Evolutionary conservation across 2,113 vertebrate genomes (phyloP).

Genomic region (Pangasianodon hypophthalmus): DNA sequence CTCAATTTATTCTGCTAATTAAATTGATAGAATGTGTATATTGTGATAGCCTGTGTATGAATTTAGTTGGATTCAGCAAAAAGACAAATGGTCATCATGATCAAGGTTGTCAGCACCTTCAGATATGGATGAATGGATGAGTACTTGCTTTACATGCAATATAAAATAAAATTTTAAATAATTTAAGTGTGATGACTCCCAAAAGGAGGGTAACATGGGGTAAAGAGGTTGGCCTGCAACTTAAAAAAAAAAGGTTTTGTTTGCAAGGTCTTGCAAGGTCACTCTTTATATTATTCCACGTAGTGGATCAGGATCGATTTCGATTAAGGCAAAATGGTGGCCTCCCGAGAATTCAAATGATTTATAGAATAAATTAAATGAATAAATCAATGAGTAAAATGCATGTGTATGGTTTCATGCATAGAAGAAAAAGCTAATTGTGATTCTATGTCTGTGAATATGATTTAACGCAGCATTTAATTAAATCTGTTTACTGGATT

Average conservation of each 20-base stretch:
- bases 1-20: not conserved
- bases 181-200: not conserved
- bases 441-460: not conserved
- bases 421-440: not conserved
- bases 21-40: not conserved
- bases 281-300: slow-evolving; percentile 12
- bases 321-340: slow-evolving; percentile 33
- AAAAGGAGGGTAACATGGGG: not conserved
- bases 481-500: slow-evolving; percentile 15
- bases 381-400: slow-evolving; percentile 10
- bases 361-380: not conserved
- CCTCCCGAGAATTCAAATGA: not conserved
- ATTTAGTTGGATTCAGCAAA: not conserved
- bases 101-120: not conserved
- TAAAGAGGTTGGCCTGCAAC: not conserved
- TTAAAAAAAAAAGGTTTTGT: not conserved
- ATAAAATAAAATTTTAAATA: not conserved
- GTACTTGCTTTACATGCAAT: not conserved
- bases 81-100: not conserved
- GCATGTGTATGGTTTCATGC: not conserved
- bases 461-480: not conserved
- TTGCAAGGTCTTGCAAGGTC: slow-evolving; percentile 1
- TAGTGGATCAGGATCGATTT: slow-evolving; percentile 28
- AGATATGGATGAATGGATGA: not conserved
- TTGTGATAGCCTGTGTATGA: not conserved